phyloP scores from a whole-genome alignment of 1,140 invertebrate genomes.

The Piezodorus guildinii region DNA sequence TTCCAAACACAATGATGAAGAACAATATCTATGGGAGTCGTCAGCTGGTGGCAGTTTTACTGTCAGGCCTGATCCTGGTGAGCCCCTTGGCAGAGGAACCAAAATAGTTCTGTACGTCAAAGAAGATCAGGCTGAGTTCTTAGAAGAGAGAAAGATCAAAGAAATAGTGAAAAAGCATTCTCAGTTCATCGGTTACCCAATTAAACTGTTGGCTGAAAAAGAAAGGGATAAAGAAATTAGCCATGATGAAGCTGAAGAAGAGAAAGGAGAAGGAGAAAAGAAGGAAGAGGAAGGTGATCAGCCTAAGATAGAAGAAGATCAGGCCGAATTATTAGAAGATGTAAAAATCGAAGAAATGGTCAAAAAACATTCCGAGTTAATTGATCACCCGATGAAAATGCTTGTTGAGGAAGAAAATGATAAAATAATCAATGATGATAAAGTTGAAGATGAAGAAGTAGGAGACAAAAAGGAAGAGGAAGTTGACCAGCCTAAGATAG shows the following conservation, averaged over 20 bases:
- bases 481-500: too few relatives aligned
- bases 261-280: constrained; percentile 49
- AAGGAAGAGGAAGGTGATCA: constrained; percentile 57
- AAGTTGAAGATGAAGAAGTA: too few relatives aligned
- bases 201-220: constrained; percentile 89
- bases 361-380: too few relatives aligned
- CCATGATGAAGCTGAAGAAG: constrained; percentile 70
- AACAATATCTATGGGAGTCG: constrained; percentile 70
- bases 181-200: constrained; percentile 98
- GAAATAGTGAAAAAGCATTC: constrained; percentile 98
- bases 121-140: constrained; percentile 70
- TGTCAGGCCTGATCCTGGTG: constrained; percentile 44
- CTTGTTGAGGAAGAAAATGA: too few relatives aligned
- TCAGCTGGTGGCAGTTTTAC: constrained; percentile 72
- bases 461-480: too few relatives aligned
- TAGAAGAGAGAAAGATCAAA: constrained; percentile 87
- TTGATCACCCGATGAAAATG: too few relatives aligned
- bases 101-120: constrained; percentile 66
- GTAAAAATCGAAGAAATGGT: too few relatives aligned
- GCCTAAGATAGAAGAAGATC: constrained; percentile 85
- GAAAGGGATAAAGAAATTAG: constrained; percentile 91
- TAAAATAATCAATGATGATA: too few relatives aligned
- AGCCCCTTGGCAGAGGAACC: constrained; percentile 57
- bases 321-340: too few relatives aligned
- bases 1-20: constrained; percentile 90